phyloP scores from a whole-genome alignment of 2,113 vertebrate genomes.

The Strix uralensis region DNA sequence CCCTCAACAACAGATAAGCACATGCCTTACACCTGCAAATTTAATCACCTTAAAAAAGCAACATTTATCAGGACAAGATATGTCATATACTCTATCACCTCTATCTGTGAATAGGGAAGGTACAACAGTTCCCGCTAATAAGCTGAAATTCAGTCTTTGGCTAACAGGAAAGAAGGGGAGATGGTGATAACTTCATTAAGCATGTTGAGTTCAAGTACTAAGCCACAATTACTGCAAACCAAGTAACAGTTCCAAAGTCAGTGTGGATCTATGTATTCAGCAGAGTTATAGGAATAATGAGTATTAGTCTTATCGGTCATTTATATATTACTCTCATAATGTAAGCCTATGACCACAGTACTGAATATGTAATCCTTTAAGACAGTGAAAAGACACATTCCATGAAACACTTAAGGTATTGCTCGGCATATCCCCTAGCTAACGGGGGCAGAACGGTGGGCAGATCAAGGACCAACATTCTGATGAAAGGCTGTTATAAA shows the following conservation, averaged over 20 bases:
- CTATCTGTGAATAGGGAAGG: background rate
- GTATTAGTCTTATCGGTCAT: background rate
- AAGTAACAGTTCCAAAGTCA: background rate
- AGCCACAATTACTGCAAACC: background rate
- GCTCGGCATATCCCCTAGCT: background rate
- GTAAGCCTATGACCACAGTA: background rate
- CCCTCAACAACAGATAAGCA: background rate
- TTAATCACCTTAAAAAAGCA: background rate
- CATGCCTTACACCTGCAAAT: background rate
- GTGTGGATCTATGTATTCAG: background rate
- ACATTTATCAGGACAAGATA: background rate
- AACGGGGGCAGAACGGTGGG: background rate
- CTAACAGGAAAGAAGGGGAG: background rate
- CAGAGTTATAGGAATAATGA: background rate
- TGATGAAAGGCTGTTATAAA: background rate
- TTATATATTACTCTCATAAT: background rate
- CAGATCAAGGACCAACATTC: background rate
- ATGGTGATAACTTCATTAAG: background rate
- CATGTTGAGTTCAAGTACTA: background rate
- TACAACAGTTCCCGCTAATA: background rate
- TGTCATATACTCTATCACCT: background rate
- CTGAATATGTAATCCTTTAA: background rate
- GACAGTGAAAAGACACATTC: background rate
- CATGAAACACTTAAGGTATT: background rate
- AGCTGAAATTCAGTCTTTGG: background rate